These are phyloP conservation scores for Neolamprologus falcicula DNA, from an alignment of 2,113 vertebrate genomes.

Conservation along the genomic window DNA sequence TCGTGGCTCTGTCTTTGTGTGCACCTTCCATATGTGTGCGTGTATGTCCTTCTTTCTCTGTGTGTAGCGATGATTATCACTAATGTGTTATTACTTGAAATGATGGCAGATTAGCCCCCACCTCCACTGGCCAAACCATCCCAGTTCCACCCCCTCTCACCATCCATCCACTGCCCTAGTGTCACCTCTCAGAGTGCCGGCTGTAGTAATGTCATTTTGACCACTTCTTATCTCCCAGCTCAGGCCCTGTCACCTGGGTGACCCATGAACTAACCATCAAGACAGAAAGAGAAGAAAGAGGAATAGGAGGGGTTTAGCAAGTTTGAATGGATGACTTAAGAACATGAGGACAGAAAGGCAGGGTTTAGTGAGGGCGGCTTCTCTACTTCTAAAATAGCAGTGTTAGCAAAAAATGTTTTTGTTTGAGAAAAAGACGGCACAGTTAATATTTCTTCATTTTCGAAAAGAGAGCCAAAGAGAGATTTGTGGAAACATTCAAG, in stretches of 20 bases:
- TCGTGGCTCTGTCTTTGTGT: slow-evolving; percentile 18
- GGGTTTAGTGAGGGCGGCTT: not conserved
- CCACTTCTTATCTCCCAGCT: slow-evolving; percentile 67
- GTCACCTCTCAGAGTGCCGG: slow-evolving; percentile 49
- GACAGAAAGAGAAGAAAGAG: not conserved
- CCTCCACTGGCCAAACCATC: not conserved
- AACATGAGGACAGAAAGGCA: not conserved
- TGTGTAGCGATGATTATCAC: slow-evolving; percentile 66
- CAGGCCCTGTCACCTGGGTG: slow-evolving; percentile 64
- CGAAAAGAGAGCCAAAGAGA: not conserved
- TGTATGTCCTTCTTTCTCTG: slow-evolving; percentile 16
- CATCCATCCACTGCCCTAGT: slow-evolving; percentile 20
- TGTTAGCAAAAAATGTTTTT: not conserved
- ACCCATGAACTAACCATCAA: slow-evolving; percentile 61
- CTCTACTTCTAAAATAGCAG: not conserved
- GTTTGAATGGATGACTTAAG: not conserved
- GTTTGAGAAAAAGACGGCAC: not conserved
- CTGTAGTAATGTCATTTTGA: slow-evolving; percentile 63
- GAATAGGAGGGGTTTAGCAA: not conserved
- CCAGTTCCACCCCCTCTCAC: slow-evolving; percentile 25
- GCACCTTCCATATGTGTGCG: not conserved
- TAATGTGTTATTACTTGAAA: slow-evolving; percentile 66
- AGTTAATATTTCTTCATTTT: not conserved
- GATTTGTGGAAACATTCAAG: not conserved
- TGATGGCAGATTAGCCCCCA: slow-evolving; percentile 61